Conservation (phyloP, 2,113 vertebrate species). For the Sebastes schlegelii region DNA sequence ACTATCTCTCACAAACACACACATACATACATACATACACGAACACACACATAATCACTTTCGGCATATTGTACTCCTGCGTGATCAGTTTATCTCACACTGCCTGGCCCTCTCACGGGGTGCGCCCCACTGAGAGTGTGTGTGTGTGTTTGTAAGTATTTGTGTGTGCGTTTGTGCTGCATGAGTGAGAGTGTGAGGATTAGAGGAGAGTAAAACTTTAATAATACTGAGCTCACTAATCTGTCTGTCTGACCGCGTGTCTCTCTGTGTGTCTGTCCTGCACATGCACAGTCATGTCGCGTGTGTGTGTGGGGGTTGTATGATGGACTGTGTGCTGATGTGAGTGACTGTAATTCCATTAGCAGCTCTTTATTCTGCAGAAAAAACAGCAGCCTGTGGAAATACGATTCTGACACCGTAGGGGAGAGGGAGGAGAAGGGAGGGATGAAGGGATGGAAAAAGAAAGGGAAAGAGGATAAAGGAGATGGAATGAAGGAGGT, state of each 20-base stretch:
- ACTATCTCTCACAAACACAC: conserved; percentile 38
- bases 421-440: conserved; percentile 28
- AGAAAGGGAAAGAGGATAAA: background rate
- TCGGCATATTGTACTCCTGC: conserved; percentile 66
- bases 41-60: conserved; percentile 57
- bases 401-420: conserved; percentile 43
- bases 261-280: conserved; percentile 29
- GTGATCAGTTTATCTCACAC: conserved; percentile 73
- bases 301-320: conserved; percentile 10
- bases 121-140: conserved; percentile 40
- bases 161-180: conserved; percentile 10
- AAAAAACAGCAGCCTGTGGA: conserved; percentile 6
- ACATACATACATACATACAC: conserved; percentile 30
- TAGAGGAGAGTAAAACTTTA: conserved; percentile 66
- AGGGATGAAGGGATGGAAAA: background rate
- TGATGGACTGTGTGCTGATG: conserved; percentile 14
- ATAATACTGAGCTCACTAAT: conserved; percentile 64
- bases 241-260: conserved; percentile 32
- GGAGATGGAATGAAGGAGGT: background rate
- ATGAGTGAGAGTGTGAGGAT: conserved; percentile 57
- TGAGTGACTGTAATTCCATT: conserved; percentile 60
- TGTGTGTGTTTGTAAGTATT: conserved; percentile 23
- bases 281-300: conserved; percentile 22
- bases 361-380: conserved; percentile 54
- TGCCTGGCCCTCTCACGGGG: conserved; percentile 56